Evolutionary conservation across 1,140 invertebrate genomes (phyloP).

Genomic region (Orussus abietinus): DNA sequence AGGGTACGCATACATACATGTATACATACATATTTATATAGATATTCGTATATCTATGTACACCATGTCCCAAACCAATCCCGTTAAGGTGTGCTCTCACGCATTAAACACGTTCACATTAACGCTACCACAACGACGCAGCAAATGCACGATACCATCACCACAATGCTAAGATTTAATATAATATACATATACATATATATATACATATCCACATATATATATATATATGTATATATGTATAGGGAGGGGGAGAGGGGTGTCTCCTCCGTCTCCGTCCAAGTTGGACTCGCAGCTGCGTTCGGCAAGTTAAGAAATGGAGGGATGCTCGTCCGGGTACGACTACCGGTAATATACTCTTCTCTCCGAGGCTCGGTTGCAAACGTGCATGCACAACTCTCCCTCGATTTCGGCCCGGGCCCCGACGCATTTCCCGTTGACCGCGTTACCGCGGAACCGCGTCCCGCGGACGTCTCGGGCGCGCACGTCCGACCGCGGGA

Average conservation of each 20-base stretch:
- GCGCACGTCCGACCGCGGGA: too few relatives aligned
- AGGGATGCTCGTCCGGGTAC: conserved; percentile 50
- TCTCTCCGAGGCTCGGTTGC: conserved; percentile 39
- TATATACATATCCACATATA: conserved; percentile 31
- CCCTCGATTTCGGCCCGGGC: conserved; percentile 51
- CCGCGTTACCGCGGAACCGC: too few relatives aligned
- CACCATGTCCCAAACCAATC: conserved; percentile 26
- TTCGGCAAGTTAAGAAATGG: conserved; percentile 51
- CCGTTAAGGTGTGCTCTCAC: conserved; percentile 16
- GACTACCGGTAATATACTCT: conserved; percentile 33
- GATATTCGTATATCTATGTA: too few relatives aligned
- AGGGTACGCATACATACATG: not conserved
- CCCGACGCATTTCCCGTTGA: conserved; percentile 31
- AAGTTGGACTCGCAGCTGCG: conserved; percentile 44
- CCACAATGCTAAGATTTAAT: conserved; percentile 48
- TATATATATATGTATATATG: conserved; percentile 28
- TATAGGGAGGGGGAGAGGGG: conserved; percentile 16
- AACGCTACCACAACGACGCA: conserved; percentile 46
- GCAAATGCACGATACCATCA: conserved; percentile 55
- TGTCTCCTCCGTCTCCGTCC: conserved; percentile 33
- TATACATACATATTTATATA: too few relatives aligned
- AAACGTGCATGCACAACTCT: conserved; percentile 53
- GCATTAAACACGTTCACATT: conserved; percentile 23
- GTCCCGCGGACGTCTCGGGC: too few relatives aligned
- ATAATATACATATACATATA: conserved; percentile 21